Evolutionary conservation across 1,140 invertebrate genomes (phyloP).

Genomic region (Oncopodura yosiiana): DNA sequence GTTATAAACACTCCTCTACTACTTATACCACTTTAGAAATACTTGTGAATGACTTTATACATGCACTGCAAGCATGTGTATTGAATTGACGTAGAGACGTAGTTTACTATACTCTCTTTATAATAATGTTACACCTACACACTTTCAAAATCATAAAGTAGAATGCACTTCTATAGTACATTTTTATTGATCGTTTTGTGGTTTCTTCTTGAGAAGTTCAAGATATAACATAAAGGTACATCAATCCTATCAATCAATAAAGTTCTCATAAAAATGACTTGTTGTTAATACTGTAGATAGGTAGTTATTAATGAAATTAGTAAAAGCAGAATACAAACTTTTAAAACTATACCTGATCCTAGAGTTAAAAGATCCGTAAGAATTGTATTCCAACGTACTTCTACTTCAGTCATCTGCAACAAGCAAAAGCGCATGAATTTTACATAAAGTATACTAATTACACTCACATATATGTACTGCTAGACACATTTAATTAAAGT

Average conservation of each 20-base stretch:
- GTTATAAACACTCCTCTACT: too few species aligned
- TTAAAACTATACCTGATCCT: slow-evolving; percentile 20
- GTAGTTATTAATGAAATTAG: neutral
- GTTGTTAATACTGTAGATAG: neutral
- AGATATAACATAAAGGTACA: too few species aligned
- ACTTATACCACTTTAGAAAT: too few species aligned
- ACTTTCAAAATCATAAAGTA: slow-evolving; percentile 5
- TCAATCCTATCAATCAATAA: neutral
- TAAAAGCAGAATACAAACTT: neutral
- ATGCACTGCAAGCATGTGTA: too few species aligned
- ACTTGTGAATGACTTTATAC: too few species aligned
- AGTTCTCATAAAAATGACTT: neutral
- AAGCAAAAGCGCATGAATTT: too few species aligned
- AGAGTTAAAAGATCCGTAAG: slow-evolving; percentile 22
- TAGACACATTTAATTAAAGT: too few species aligned
- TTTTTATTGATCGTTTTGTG: neutral
- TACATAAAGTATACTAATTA: too few species aligned
- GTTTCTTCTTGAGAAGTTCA: neutral
- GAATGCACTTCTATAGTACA: neutral
- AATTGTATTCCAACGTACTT: slow-evolving; percentile 23
- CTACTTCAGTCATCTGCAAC: slow-evolving; percentile 24
- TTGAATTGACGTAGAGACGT: too few species aligned
- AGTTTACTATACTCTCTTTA: too few species aligned
- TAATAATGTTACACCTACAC: too few species aligned
- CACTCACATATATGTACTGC: too few species aligned